phyloP scores from a whole-genome alignment of 2,888 invertebrate species.

The Phoenoteleia sp. region DNA sequence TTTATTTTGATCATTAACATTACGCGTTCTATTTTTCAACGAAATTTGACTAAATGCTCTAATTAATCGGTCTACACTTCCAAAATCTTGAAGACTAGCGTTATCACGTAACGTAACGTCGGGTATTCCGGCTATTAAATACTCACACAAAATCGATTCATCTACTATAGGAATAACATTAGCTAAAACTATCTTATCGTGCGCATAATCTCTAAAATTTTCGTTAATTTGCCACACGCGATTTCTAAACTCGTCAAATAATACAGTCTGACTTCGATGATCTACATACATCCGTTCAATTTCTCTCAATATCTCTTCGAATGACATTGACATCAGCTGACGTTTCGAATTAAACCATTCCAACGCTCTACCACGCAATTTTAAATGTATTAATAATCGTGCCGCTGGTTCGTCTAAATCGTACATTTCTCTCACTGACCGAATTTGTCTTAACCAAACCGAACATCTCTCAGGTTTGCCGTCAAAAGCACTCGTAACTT shows the following conservation, averaged over 20 bases:
- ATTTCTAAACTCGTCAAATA: not conserved
- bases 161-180: not conserved
- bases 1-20: no score
- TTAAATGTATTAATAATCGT: not conserved
- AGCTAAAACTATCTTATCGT: not conserved
- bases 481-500: not conserved
- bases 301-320: not conserved
- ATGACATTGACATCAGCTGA: not conserved
- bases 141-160: slow-evolving; percentile 1
- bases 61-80: no score
- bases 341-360: slow-evolving; percentile 21
- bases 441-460: slow-evolving; percentile 7
- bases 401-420: not conserved
- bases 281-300: not conserved
- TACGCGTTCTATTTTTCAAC: slow-evolving; percentile 7
- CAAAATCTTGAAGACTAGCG: no score
- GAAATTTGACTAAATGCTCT: no score
- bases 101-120: not conserved
- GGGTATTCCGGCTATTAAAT: not conserved
- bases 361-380: not conserved
- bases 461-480: slow-evolving; percentile 3
- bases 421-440: not conserved
- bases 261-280: not conserved
- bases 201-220: slow-evolving; percentile 4
- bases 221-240: slow-evolving; percentile 1